A percentile compares a stretch with the other conserved stretches of the same genome.
phyloP scores from a whole-genome alignment of 2,888 invertebrate genomes.

The Agriopis aurantiaria region DNA sequence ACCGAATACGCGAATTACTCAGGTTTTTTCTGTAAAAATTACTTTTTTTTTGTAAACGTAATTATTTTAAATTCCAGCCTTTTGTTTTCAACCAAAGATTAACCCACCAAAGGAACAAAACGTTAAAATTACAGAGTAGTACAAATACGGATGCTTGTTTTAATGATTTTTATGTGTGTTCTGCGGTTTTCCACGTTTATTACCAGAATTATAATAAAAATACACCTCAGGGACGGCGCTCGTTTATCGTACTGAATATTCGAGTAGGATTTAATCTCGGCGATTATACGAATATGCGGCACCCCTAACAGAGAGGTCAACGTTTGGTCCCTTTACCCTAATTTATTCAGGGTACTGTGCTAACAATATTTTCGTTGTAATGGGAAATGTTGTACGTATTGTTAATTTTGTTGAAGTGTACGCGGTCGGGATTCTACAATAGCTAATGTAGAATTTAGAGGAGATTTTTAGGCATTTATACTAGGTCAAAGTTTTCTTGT shows the following conservation, averaged over 20 bases:
- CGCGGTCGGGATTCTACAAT: conserved; percentile 30
- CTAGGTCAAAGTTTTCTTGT: not conserved
- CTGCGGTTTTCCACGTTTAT: conserved; percentile 42
- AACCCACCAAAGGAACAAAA: conserved; percentile 13
- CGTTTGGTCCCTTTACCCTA: conserved; percentile 42
- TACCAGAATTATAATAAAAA: conserved; percentile 49
- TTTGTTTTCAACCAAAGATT: conserved; percentile 19
- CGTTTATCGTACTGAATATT: conserved; percentile 58
- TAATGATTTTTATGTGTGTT: conserved; percentile 38
- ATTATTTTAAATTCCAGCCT: conserved; percentile 6
- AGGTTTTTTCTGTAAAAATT: not conserved
- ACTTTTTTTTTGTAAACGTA: not conserved
- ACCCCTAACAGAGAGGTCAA: conserved; percentile 44
- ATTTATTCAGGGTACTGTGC: conserved; percentile 45
- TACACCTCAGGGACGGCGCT: conserved; percentile 45
- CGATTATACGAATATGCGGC: conserved; percentile 56
- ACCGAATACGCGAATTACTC: too few species aligned
- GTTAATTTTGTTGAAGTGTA: conserved; percentile 40
- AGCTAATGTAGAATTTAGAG: conserved; percentile 12
- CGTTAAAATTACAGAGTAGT: conserved; percentile 17
- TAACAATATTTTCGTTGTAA: conserved; percentile 46
- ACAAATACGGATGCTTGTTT: conserved; percentile 28
- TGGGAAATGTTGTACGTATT: conserved; percentile 38
- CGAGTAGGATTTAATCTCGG: conserved; percentile 60
- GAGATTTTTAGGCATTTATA: conserved; percentile 27